A percentile compares a stretch with the other conserved stretches of the same genome.
Evolutionary conservation across 1,140 invertebrate species (phyloP).

Genomic region (Cotesia chilonis): DNA sequence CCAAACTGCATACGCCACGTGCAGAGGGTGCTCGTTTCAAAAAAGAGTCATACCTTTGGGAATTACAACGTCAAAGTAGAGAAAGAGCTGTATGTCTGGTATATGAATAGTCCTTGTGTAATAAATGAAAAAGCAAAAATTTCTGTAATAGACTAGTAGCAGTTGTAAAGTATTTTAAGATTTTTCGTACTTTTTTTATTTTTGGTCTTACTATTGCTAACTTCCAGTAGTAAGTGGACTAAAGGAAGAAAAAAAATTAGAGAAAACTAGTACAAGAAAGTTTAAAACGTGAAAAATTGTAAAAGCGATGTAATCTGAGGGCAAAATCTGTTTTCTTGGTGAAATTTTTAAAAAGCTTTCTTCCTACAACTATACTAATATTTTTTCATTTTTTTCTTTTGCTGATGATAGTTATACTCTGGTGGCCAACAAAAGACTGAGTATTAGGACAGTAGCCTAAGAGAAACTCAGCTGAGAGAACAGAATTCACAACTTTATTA

Average conservation of each 20-base stretch:
- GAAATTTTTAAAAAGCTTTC: slow-evolving; percentile 49
- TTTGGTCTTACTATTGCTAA: slow-evolving; percentile 10
- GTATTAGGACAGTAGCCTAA: slow-evolving; percentile 3
- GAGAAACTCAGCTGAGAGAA: not conserved
- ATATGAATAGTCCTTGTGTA: too few relatives aligned
- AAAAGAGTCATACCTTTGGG: slow-evolving; percentile 16
- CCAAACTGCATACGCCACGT: slow-evolving; percentile 43
- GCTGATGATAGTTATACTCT: slow-evolving; percentile 11
- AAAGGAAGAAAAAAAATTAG: slow-evolving; percentile 27
- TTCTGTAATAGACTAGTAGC: not conserved
- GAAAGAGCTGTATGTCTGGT: not conserved
- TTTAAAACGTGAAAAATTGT: too few relatives aligned
- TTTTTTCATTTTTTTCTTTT: slow-evolving; percentile 5
- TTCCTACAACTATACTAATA: not conserved
- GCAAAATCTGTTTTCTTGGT: slow-evolving; percentile 47
- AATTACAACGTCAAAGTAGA: not conserved
- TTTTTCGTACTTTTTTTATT: slow-evolving; percentile 1
- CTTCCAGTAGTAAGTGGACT: not conserved
- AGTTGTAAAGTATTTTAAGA: not conserved
- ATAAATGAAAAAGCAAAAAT: not conserved
- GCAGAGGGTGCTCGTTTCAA: slow-evolving; percentile 24
- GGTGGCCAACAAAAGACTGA: not conserved
- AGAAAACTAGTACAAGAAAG: slow-evolving; percentile 7
- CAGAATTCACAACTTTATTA: slow-evolving; percentile 52
- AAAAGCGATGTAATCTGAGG: slow-evolving; percentile 31